Conservation (phyloP, 2,888 invertebrate species). For the Agonopterix heracliana region DNA sequence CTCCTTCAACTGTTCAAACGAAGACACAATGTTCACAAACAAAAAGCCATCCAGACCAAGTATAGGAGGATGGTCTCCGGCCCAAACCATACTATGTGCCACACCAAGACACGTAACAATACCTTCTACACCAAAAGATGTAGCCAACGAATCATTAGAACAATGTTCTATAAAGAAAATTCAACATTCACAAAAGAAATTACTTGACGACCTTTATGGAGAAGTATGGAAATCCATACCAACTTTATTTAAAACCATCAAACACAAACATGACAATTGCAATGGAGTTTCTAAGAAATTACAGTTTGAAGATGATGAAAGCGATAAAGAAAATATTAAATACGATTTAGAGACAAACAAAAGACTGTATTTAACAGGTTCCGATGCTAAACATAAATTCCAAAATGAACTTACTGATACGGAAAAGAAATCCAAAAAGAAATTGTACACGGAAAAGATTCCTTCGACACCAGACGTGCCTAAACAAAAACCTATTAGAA, state of each 20-base stretch:
- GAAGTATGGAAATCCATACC: constrained; percentile 72
- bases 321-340: constrained; percentile 56
- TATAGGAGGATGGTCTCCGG: constrained; percentile 59
- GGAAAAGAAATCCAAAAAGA: constrained; percentile 53
- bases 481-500: constrained; percentile 25
- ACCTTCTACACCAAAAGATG: constrained; percentile 56
- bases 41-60: constrained; percentile 38
- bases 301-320: constrained; percentile 43
- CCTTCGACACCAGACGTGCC: constrained; percentile 49
- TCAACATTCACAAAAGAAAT: constrained; percentile 55
- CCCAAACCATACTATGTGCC: constrained; percentile 55
- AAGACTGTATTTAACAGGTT: constrained; percentile 50
- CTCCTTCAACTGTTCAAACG: constrained; percentile 45
- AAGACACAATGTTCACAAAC: constrained; percentile 26
- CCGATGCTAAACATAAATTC: constrained; percentile 43
- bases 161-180: constrained; percentile 59
- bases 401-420: constrained; percentile 27
- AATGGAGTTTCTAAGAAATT: constrained; percentile 50
- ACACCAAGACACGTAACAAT: constrained; percentile 42
- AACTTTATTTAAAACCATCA: constrained; percentile 49
- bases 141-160: constrained; percentile 54
- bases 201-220: constrained; percentile 73
- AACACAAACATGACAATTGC: constrained; percentile 37
- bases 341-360: constrained; percentile 39
- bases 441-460: constrained; percentile 55